Evolutionary conservation across 2,797 vertebrate genomes (phyloP), one percentile per base, ranked within the genome.

Genomic region (Characodon lateralis): DNA sequence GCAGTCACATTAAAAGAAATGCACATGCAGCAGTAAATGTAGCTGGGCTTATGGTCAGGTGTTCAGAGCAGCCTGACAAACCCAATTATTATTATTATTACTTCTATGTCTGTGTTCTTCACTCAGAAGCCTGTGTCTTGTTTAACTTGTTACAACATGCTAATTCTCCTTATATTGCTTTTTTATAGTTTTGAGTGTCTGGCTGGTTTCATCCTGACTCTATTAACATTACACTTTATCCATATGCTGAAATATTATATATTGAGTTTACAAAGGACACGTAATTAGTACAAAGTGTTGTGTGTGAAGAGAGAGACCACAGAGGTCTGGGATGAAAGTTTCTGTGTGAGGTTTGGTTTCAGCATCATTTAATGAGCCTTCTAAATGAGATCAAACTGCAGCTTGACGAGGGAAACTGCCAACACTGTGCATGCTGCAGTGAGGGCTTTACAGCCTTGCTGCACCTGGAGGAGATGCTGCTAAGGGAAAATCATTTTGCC

Each of bases 11-110:
- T 68, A n/a, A 43, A 7, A 46, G 41, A 69, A 14, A n/a, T n/a
- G 41, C 24, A 46, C 22, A n/a, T n/a, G 66, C 66, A 69, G 66
- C 65, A 43, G 39, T 24, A 68, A 68, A 68, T 43, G 65, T 68
- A 43, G 39, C 66, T 7, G 66, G 41, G 41, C 41, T n/a, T 46
- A n/a, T 26, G 12, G 41, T 68, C 41, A 46, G 10, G 22, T 43
- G 66, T 43, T 46, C 41, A 26, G 24, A 69, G 66, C 39, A n/a
- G 43, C 66, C 39, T 68, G 35, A 6, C 20, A 68, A 43, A 24
- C 39, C 20, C 20, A 66, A 41, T 22, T 41, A 13, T 13, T 24
- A 41, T 35, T 35, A 35, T 35, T 35, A 35, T 35, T 35, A 35
- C 35, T 35, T 35, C 35, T 10, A 1, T 46, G 43, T 46, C 43